These are phyloP conservation scores for Rhamnusium bicolor DNA, from an alignment of 2,888 invertebrate species.

Conservation along the genomic window DNA sequence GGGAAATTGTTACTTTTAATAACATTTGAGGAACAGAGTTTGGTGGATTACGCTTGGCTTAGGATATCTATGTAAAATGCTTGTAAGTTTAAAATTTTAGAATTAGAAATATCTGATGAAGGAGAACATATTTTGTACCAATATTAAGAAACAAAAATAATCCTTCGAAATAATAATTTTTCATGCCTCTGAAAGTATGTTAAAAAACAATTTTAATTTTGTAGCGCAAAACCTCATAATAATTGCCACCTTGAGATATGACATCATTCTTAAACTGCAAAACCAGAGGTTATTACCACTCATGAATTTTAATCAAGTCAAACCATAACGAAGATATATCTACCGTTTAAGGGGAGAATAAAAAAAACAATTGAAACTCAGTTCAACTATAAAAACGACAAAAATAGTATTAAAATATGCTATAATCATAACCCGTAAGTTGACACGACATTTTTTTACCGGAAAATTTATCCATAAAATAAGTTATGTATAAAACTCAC, in stretches of 20 bases:
- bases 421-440: not conserved
- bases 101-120: too few relatives aligned
- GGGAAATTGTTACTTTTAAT: too few relatives aligned
- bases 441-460: not conserved
- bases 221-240: not conserved
- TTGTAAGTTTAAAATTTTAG: too few relatives aligned
- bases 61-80: too few relatives aligned
- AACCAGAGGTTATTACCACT: not conserved
- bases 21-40: too few relatives aligned
- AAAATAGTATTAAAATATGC: not conserved
- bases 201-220: not conserved
- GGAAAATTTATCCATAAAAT: not conserved
- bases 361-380: not conserved
- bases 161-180: not conserved
- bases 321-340: not conserved
- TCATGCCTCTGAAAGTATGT: not conserved
- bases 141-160: not conserved
- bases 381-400: too few relatives aligned
- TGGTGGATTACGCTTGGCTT: too few relatives aligned
- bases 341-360: not conserved
- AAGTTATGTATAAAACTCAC: constrained; percentile 18
- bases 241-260: not conserved
- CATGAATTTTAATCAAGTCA: not conserved
- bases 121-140: too few relatives aligned
- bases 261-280: not conserved